Evolutionary conservation across 2,888 invertebrate genomes (phyloP).

Genomic region (Notodonta dromedarius): DNA sequence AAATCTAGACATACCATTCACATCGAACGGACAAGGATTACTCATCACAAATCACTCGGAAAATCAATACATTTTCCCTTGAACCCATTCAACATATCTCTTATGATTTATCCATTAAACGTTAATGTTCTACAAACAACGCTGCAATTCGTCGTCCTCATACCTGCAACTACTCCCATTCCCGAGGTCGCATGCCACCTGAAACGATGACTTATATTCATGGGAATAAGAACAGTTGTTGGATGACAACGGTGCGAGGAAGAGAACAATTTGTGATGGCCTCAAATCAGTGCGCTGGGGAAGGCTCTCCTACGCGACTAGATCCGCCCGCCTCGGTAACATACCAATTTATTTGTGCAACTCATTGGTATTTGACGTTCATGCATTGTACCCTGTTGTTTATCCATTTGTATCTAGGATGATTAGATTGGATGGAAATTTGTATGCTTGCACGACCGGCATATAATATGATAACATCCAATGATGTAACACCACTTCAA

Average conservation of each 20-base stretch:
- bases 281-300: slow-evolving; percentile 80
- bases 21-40: slow-evolving; percentile 16
- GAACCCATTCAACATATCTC: slow-evolving; percentile 29
- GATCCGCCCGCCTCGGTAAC: slow-evolving; percentile 63
- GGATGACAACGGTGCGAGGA: slow-evolving; percentile 63
- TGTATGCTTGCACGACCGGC: background rate
- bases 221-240: slow-evolving; percentile 68
- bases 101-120: slow-evolving; percentile 30
- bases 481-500: too few species aligned
- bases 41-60: slow-evolving; percentile 31
- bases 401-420: slow-evolving; percentile 6
- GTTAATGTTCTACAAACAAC: slow-evolving; percentile 32
- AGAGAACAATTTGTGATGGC: slow-evolving; percentile 79
- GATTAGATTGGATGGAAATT: too few species aligned
- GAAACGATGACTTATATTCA: slow-evolving; percentile 61
- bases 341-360: slow-evolving; percentile 56
- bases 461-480: too few species aligned
- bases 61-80: slow-evolving; percentile 25
- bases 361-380: slow-evolving; percentile 24
- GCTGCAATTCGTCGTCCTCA: slow-evolving; percentile 62
- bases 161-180: slow-evolving; percentile 59
- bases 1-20: too few species aligned
- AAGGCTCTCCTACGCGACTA: slow-evolving; percentile 71
- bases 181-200: slow-evolving; percentile 51
- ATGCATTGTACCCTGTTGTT: slow-evolving; percentile 13